Evolutionary conservation across 2,113 vertebrate genomes (phyloP).

Genomic region (Ovis aries): DNA sequence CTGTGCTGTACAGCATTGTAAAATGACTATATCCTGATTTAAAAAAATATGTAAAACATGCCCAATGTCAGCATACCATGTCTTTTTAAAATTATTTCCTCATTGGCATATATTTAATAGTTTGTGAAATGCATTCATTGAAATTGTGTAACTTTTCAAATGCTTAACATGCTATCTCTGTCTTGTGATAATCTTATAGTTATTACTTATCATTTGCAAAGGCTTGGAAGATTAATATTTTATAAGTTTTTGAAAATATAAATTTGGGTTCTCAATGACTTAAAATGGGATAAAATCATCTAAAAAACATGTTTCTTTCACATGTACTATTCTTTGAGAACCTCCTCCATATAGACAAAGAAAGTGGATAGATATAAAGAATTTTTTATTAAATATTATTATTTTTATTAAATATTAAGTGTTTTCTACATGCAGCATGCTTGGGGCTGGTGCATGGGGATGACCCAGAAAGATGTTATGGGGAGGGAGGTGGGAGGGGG

Average conservation of each 20-base stretch:
- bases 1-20: background rate
- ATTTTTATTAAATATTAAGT: no score
- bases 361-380: background rate
- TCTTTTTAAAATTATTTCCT: constrained; percentile 25
- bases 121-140: background rate
- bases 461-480: no score
- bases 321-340: background rate
- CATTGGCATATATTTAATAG: background rate
- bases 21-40: background rate
- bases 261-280: background rate
- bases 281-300: background rate
- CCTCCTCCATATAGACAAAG: background rate
- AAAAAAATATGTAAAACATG: background rate
- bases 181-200: background rate
- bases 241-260: background rate
- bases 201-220: background rate
- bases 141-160: background rate
- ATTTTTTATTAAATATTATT: background rate
- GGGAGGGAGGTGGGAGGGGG: no score
- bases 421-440: no score
- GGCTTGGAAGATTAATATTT: background rate
- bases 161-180: background rate
- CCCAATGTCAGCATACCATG: background rate
- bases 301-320: background rate
- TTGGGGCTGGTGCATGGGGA: no score